Percentiles rank a stretch among this genome's conserved stretches.
phyloP scores from a whole-genome alignment of 2,888 invertebrate species.

The Machimus rusticus region DNA sequence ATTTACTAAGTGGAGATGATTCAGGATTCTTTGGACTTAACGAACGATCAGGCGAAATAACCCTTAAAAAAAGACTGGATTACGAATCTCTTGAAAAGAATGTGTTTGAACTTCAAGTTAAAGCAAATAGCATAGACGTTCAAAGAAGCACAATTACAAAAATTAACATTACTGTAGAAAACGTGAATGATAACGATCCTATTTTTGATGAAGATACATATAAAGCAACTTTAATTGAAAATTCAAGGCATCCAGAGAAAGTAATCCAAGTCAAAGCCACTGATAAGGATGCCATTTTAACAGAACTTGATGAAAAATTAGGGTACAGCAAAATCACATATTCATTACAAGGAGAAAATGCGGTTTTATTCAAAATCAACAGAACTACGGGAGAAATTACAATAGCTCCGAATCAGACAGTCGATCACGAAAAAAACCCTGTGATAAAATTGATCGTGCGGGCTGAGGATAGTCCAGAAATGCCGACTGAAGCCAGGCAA shows the following conservation, averaged over 20 bases:
- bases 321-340: constrained; percentile 78
- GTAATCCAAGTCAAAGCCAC: constrained; percentile 74
- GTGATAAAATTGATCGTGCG: constrained; percentile 74
- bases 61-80: constrained; percentile 76
- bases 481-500: constrained; percentile 71
- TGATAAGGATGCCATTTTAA: constrained; percentile 73
- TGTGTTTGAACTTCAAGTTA: constrained; percentile 64
- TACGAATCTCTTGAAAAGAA: constrained; percentile 75
- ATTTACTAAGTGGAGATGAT: constrained; percentile 66
- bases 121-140: constrained; percentile 63
- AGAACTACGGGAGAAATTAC: constrained; percentile 72
- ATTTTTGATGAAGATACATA: constrained; percentile 74
- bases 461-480: constrained; percentile 79
- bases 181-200: constrained; percentile 82
- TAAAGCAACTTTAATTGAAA: constrained; percentile 75
- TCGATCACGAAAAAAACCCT: constrained; percentile 78
- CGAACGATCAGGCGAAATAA: constrained; percentile 76
- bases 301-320: constrained; percentile 66
- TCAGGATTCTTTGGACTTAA: constrained; percentile 68
- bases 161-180: constrained; percentile 74
- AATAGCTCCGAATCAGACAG: constrained; percentile 70
- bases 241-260: constrained; percentile 71
- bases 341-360: constrained; percentile 75
- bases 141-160: constrained; percentile 70
- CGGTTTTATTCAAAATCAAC: constrained; percentile 76